Percentiles rank a stretch among this genome's conserved stretches.
Evolutionary conservation across 2,888 invertebrate species (phyloP).

Genomic region (Cyclophora albipunctata): DNA sequence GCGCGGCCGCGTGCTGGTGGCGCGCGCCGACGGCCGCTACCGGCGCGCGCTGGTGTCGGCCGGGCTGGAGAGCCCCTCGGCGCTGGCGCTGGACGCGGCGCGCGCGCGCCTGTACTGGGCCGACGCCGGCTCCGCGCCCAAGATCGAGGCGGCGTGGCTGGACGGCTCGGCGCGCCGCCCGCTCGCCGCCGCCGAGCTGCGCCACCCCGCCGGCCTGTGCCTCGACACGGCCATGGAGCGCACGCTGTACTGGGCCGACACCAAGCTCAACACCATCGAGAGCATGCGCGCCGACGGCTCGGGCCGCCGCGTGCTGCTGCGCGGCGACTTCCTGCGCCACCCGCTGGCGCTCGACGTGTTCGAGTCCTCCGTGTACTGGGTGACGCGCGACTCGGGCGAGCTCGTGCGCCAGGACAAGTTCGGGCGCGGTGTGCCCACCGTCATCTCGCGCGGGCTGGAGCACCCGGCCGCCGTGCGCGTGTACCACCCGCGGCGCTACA

Average conservation of each 20-base stretch:
- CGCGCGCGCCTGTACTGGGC: constrained; percentile 94
- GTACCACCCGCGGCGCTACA: constrained; percentile 89
- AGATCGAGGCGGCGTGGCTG: constrained; percentile 97
- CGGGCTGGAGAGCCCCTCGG: constrained; percentile 90
- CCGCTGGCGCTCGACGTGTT: constrained; percentile 94
- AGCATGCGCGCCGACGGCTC: constrained; percentile 88
- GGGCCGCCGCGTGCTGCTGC: constrained; percentile 81
- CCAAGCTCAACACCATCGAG: constrained; percentile 93
- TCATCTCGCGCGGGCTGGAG: constrained; percentile 87
- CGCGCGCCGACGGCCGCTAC: constrained; percentile 92
- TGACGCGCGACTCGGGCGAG: constrained; percentile 91
- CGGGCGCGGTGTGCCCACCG: constrained; percentile 92
- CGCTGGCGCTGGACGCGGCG: constrained; percentile 91
- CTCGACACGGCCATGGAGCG: constrained; percentile 94
- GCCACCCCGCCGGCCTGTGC: constrained; percentile 91
- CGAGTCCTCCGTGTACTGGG: constrained; percentile 94
- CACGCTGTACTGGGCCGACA: constrained; percentile 96
- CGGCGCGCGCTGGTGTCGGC: constrained; percentile 85
- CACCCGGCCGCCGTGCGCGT: constrained; percentile 92
- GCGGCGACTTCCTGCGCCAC: constrained; percentile 83
- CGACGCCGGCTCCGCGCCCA: constrained; percentile 92
- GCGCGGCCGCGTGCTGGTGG: constrained; percentile 88
- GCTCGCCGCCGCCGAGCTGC: constrained; percentile 86
- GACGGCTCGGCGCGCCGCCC: constrained; percentile 92
- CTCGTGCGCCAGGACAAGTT: constrained; percentile 95